Base-by-base conservation (phyloP, 1,140 invertebrate genomes). In the Drosophila leontia region DNA sequence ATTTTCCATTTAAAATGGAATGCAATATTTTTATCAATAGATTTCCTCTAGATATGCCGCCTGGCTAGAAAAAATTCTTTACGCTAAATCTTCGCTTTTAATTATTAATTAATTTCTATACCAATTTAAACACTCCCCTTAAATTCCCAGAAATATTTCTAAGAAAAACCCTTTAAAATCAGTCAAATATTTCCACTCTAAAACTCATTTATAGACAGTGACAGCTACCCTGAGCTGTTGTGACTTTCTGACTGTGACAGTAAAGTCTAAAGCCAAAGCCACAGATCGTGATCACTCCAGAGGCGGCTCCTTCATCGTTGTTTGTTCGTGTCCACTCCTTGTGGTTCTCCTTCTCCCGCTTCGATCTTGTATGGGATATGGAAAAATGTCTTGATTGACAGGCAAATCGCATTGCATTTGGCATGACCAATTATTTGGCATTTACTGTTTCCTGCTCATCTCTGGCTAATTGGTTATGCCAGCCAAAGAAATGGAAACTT, bases 341-440 rank as follows among this genome's bases (percentile, higher is more conserved):
- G 7, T 15, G 7, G 32, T 5, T 17, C 32, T 48, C 7, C 13
- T 5, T n/a, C 34, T 26, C 17, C 13, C 19, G 3, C 34, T 39
- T 39, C 35, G 26, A 65, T 62, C 58, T 23, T 17, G 48, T 57
- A 19, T 48, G 23, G 23, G 42, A 56, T 67, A 47, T 70, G 68
- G 50, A 57, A 69, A 69, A 70, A 58, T 48, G 34, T 0, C 63
- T 35, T 75, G 74, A 76, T 47, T 44, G 74, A 75, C 74, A 75
- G 48, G 61, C 61, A 76, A 56, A 76, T 58, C 70, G 67, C 55
- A 59, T 75, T 11, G 72, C 62, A 55, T 76, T 71, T 60, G 75
- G 48, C 75, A 78, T 78, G 75, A 58, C 75, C 75, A 78, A 78
- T 78, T 78, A 78, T 70, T 78, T 70, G 75, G 57, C 75, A 69